Evolutionary conservation across 2,888 invertebrate genomes (phyloP).

Genomic region (Caenorhabditis japonica): DNA sequence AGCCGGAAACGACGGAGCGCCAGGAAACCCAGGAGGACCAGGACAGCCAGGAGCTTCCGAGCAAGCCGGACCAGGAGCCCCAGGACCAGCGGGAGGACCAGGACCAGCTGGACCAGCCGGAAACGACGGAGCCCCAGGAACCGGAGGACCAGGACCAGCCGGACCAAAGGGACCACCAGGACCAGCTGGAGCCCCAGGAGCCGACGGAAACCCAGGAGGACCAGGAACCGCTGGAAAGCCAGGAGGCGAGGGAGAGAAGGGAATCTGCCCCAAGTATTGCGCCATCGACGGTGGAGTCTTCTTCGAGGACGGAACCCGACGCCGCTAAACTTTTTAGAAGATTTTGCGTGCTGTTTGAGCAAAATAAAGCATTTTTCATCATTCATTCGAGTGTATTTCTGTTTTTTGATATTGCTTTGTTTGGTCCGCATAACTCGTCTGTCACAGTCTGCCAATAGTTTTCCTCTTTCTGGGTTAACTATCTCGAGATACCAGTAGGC

Average conservation of each 20-base stretch:
- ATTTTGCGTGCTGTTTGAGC: constrained; percentile 25
- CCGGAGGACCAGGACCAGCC: constrained; percentile 53
- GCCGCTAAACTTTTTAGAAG: constrained; percentile 43
- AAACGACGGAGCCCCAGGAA: constrained; percentile 57
- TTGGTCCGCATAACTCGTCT: not conserved
- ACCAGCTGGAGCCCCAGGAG: constrained; percentile 54
- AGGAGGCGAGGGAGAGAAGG: constrained; percentile 61
- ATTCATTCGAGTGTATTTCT: constrained; percentile 16
- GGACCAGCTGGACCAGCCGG: constrained; percentile 62
- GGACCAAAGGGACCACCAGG: constrained; percentile 58
- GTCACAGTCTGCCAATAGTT: no score
- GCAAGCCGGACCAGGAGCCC: constrained; percentile 53
- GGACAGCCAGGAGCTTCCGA: constrained; percentile 56
- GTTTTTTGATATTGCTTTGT: not conserved
- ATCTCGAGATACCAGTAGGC: no score
- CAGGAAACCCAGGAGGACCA: constrained; percentile 58
- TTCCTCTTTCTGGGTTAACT: no score
- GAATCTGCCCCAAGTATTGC: constrained; percentile 67
- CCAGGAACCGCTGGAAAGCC: constrained; percentile 59
- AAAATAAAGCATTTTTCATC: constrained; percentile 34
- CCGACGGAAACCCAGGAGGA: constrained; percentile 53
- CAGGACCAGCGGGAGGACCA: constrained; percentile 59
- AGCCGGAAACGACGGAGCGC: constrained; percentile 58
- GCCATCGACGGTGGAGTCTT: constrained; percentile 69
- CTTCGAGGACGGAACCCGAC: constrained; percentile 69